These are phyloP conservation scores for Bombus polaris DNA, from an alignment of 1,140 invertebrate genomes.

Conservation along the genomic window DNA sequence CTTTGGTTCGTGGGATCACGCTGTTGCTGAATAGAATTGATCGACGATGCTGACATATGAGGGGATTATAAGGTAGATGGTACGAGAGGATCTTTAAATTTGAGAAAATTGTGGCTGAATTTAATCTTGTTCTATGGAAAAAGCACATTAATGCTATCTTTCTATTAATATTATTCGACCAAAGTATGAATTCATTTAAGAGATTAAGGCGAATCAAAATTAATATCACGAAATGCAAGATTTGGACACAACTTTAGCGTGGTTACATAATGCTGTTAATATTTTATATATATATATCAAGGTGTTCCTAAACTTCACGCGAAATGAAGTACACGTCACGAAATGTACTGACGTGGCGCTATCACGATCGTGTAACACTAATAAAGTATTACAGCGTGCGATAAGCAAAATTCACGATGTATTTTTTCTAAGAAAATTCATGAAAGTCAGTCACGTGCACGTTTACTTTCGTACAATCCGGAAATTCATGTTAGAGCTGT, in stretches of 20 bases:
- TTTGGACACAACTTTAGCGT: too few species aligned
- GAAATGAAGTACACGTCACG: conserved; percentile 17
- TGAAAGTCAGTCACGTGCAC: neutral
- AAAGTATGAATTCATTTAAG: too few species aligned
- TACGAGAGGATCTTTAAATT: neutral
- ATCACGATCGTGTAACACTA: conserved; percentile 38
- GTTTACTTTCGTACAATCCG: neutral
- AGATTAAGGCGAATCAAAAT: too few species aligned
- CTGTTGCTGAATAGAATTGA: neutral
- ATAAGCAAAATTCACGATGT: conserved; percentile 31
- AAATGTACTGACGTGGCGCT: neutral
- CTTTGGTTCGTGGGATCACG: too few species aligned
- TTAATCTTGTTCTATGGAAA: too few species aligned
- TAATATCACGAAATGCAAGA: too few species aligned
- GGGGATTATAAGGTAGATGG: neutral
- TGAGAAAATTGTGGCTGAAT: too few species aligned
- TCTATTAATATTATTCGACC: too few species aligned
- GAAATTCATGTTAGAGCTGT: neutral
- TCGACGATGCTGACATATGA: neutral
- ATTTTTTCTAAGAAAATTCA: neutral
- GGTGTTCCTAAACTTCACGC: too few species aligned
- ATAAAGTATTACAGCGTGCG: conserved; percentile 55
- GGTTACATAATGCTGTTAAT: neutral
- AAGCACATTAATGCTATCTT: too few species aligned
- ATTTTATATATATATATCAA: neutral